phyloP scores from a whole-genome alignment of 2,888 invertebrate genomes.

The Pyrochroa serraticornis region DNA sequence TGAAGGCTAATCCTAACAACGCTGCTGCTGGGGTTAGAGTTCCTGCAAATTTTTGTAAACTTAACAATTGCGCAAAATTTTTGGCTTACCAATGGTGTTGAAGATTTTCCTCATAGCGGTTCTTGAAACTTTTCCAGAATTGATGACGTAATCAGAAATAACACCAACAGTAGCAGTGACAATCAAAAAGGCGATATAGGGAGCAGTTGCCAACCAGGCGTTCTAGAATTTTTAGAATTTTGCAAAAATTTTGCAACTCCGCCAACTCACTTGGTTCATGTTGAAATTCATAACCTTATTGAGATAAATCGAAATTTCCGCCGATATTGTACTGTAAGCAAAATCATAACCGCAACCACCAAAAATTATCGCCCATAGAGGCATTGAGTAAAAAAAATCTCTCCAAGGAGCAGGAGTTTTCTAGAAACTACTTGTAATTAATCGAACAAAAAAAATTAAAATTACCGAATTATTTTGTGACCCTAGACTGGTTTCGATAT shows the following conservation, averaged over 20 bases:
- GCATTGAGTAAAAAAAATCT: conserved; percentile 72
- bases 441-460: too few relatives aligned
- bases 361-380: conserved; percentile 73
- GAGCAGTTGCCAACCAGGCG: conserved; percentile 70
- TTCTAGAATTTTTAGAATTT: conserved; percentile 58
- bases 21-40: conserved; percentile 74
- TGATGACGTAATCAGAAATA: conserved; percentile 66
- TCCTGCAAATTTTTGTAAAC: conserved; percentile 55
- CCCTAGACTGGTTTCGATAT: conserved; percentile 10
- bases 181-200: conserved; percentile 74
- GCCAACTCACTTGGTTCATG: conserved; percentile 66
- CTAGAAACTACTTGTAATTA: neutral
- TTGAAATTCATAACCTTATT: conserved; percentile 71
- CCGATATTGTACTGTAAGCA: conserved; percentile 83
- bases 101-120: conserved; percentile 67
- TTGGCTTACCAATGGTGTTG: conserved; percentile 67
- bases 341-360: conserved; percentile 72
- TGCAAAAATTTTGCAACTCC: neutral
- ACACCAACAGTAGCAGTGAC: conserved; percentile 72
- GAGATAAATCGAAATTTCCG: conserved; percentile 82
- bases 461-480: conserved; percentile 50
- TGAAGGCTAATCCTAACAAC: conserved; percentile 64
- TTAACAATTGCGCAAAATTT: neutral
- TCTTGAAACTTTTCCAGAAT: conserved; percentile 58
- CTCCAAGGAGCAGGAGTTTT: conserved; percentile 71